phyloP scores from a whole-genome alignment of 2,113 vertebrate species.

The Otis tarda region DNA sequence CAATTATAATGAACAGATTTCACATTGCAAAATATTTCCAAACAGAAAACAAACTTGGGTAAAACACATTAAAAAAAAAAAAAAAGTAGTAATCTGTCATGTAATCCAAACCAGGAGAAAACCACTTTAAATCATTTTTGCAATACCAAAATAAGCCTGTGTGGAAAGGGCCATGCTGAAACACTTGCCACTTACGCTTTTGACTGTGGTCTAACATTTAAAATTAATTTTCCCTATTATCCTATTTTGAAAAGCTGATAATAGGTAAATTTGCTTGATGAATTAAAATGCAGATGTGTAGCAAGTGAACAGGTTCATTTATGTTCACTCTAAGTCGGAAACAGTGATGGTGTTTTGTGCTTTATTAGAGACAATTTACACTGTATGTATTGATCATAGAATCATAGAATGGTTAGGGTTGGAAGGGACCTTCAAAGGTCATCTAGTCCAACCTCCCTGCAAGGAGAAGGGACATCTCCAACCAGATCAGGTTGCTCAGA shows the following conservation, averaged over 20 bases:
- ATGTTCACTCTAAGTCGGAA: background rate
- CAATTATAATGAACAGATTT: background rate
- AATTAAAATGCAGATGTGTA: background rate
- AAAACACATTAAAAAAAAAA: background rate
- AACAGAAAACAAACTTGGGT: background rate
- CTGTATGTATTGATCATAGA: background rate
- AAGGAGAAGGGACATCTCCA: too few relatives aligned
- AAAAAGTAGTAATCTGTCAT: too few relatives aligned
- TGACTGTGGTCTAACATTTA: background rate
- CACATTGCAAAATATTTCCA: background rate
- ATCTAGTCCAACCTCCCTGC: too few relatives aligned
- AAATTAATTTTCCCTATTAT: background rate
- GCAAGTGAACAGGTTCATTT: background rate
- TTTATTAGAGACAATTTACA: background rate
- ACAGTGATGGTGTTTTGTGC: rapidly evolving
- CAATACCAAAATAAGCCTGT: background rate
- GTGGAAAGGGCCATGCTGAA: background rate
- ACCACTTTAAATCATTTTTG: rapidly evolving
- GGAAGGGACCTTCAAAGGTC: too few relatives aligned
- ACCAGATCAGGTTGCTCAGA: too few relatives aligned
- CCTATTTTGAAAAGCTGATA: background rate
- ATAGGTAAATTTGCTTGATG: background rate
- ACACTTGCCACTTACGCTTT: background rate
- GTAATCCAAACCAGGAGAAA: background rate
- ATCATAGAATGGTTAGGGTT: too few relatives aligned